Evolutionary conservation across 1,140 invertebrate genomes (phyloP), one percentile per base, ranked within the genome.

Genomic region (Saccostrea glomerata): DNA sequence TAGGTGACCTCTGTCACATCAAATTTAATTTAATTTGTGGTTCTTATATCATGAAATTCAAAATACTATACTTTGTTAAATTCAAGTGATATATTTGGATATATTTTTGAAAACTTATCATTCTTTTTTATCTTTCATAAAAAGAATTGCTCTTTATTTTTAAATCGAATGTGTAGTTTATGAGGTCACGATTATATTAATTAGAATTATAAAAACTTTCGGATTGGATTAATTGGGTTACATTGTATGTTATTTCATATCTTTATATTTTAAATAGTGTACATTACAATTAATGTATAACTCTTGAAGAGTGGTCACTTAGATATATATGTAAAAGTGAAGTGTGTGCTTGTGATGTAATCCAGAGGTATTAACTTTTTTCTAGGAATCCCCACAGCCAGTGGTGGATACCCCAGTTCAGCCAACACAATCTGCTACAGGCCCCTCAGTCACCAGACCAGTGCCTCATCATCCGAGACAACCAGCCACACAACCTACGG

Each of bases 311-410:
- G 9, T 47, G 47, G 9, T 47, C 5, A 47, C 47, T 47, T 47
- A 1, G n/a, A 36, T 36, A 36, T 0, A 47, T 9, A 47, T 47
- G 47, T 7, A 47, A 9, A 9, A 6, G 9, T 47, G 47, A 6
- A 47, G 47, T 47, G 47, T 47, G 0, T 47, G 47, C 9, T 47
- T 47, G 47, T 47, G 47, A 9, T 17, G 20, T 60, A 60, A 60
- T 60, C 6, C n/a, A 17, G 5, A 63, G 17, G 15, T 63, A 20
- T 63, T 17, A 7, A 47, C n/a, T 66, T 30, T 77, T 6, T 30
- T 77, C 3, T 54, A 87, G 58, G 83, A 86, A 63, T 89, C 89
- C 20, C 89, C 89, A 25, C 84, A 90, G 82, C 89, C 89, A 40
- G 85, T 89, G 12, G 56, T 86, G 20, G 89, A 88, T 63, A 87